These are phyloP conservation scores for Typhlomys cinereus DNA, from an alignment of 2,113 vertebrate genomes.

Conservation along the genomic window DNA sequence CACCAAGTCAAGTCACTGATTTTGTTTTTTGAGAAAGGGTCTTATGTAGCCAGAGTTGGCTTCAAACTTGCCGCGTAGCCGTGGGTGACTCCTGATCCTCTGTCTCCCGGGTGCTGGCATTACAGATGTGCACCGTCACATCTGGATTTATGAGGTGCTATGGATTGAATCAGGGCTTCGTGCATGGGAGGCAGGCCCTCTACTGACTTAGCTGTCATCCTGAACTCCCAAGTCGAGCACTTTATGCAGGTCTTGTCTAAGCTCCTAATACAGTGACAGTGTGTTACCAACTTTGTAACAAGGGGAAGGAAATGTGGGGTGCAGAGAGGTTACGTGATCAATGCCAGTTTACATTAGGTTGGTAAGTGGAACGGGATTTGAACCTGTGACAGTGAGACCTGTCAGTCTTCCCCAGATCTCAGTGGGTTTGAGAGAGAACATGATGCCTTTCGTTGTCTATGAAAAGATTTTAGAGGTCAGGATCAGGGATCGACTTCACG, in stretches of 20 bases:
- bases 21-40: not conserved
- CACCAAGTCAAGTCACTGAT: not conserved
- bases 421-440: not conserved
- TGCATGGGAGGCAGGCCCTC: not conserved
- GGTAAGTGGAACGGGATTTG: no score
- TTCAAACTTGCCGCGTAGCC: not conserved
- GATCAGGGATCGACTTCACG: not conserved
- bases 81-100: not conserved
- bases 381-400: fast-evolving
- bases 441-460: not conserved
- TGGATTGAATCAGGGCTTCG: not conserved
- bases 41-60: no score
- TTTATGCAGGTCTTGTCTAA: not conserved
- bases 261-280: not conserved
- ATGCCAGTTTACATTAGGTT: not conserved
- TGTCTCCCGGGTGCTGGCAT: not conserved
- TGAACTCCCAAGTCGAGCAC: no score
- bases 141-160: no score
- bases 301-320: not conserved
- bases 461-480: not conserved
- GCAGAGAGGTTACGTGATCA: not conserved
- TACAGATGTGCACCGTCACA: no score
- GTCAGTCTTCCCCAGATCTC: not conserved
- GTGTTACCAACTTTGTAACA: not conserved
- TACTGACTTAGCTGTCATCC: not conserved